These are phyloP conservation scores for Physella acuta DNA, from an alignment of 1,140 invertebrate species.

Conservation along the genomic window DNA sequence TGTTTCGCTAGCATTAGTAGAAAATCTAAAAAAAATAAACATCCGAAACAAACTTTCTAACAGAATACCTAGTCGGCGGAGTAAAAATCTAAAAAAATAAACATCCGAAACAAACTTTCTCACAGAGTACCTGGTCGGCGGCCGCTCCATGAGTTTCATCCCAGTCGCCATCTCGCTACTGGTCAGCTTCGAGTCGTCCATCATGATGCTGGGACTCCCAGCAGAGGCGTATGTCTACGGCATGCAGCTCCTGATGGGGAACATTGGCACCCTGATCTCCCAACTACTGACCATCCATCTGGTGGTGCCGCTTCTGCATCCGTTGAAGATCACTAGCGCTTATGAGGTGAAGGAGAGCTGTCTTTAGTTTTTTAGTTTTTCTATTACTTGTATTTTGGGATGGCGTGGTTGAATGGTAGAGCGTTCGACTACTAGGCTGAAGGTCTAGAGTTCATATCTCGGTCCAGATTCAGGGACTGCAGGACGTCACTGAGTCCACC, in stretches of 20 bases:
- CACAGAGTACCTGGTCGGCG: slow-evolving; percentile 76
- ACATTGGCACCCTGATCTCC: slow-evolving; percentile 38
- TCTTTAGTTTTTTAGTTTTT: too few relatives aligned
- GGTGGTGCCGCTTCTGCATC: slow-evolving; percentile 55
- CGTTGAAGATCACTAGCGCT: slow-evolving; percentile 56
- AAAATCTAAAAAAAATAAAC: too few relatives aligned
- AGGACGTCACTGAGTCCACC: too few relatives aligned
- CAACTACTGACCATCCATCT: slow-evolving; percentile 45
- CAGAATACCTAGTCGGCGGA: slow-evolving; percentile 79
- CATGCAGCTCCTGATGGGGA: slow-evolving; percentile 32
- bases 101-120: background rate
- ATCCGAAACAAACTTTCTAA: background rate
- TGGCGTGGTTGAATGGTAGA: too few relatives aligned
- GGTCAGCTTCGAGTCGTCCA: slow-evolving; percentile 51
- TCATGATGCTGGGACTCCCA: slow-evolving; percentile 60
- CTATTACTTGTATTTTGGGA: too few relatives aligned
- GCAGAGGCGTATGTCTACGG: slow-evolving; percentile 49
- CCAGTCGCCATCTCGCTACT: slow-evolving; percentile 49
- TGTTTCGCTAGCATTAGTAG: too few relatives aligned
- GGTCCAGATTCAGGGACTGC: too few relatives aligned
- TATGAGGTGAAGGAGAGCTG: slow-evolving; percentile 58
- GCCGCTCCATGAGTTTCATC: slow-evolving; percentile 55
- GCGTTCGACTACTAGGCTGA: too few relatives aligned
- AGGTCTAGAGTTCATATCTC: too few relatives aligned
- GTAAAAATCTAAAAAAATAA: too few relatives aligned